Evolutionary conservation across 1,140 invertebrate species (phyloP).

Genomic region (Globodera rostochiensis): DNA sequence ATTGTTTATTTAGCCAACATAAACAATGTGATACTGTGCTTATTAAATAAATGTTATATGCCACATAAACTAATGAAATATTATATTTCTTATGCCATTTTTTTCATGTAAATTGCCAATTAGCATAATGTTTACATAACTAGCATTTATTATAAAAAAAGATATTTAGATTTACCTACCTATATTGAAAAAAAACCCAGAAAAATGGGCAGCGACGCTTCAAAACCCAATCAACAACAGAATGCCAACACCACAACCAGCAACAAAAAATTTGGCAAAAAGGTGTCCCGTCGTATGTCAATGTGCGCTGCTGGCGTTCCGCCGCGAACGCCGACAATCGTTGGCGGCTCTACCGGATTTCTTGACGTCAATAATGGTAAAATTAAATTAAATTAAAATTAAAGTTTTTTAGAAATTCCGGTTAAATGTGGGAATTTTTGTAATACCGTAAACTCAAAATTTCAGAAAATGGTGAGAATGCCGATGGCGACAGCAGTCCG

Average conservation of each 20-base stretch:
- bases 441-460: background rate
- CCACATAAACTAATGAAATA: no score
- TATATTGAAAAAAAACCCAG: no score
- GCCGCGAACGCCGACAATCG: constrained; percentile 23
- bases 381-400: background rate
- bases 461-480: constrained; percentile 9
- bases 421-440: background rate
- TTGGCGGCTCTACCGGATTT: constrained; percentile 19
- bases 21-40: no score
- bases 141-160: no score
- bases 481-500: background rate
- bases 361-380: constrained; percentile 5
- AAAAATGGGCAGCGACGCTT: background rate
- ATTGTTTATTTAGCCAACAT: no score
- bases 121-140: no score
- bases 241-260: background rate
- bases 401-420: background rate
- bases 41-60: no score
- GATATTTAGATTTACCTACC: no score
- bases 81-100: no score
- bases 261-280: background rate
- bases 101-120: no score
- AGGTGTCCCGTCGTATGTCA: constrained; percentile 26
- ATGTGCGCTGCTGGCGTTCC: constrained; percentile 10
- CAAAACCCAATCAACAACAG: background rate